A percentile compares a stretch with the other conserved stretches of the same genome.
These are phyloP conservation scores for Barnardius zonarius DNA, from an alignment of 2,113 vertebrate species.

Conservation along the genomic window DNA sequence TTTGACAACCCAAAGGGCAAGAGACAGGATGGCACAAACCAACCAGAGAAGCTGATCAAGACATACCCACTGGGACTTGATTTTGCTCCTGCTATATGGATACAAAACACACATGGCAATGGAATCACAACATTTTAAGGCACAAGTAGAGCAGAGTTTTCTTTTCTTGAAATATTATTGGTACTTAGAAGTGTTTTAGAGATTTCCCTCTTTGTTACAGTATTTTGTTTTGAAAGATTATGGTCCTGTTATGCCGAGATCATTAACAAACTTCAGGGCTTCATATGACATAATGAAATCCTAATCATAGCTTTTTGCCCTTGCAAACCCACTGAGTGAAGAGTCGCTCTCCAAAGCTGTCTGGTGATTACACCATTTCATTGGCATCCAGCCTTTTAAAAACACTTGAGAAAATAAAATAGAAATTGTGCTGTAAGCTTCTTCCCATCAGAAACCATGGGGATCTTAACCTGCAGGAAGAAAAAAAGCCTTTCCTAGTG, in stretches of 20 bases:
- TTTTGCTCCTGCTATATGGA: neutral
- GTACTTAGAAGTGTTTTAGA: neutral
- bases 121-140: neutral
- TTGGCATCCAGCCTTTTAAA: conserved; percentile 14
- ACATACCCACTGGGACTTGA: neutral
- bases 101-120: neutral
- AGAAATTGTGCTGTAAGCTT: neutral
- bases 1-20: neutral
- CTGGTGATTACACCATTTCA: neutral
- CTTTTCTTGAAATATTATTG: neutral
- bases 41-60: neutral
- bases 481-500: neutral
- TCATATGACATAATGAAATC: neutral
- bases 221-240: neutral
- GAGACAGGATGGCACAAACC: neutral
- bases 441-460: conserved; percentile 26
- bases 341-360: neutral
- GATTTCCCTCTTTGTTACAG: neutral
- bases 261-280: neutral
- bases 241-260: neutral
- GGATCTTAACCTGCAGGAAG: neutral
- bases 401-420: conserved; percentile 48
- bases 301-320: neutral
- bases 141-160: neutral
- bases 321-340: neutral